Percentiles rank a stretch among this genome's conserved stretches.
Conservation (phyloP, 2,888 invertebrate genomes). For the Drosophila anceps region DNA sequence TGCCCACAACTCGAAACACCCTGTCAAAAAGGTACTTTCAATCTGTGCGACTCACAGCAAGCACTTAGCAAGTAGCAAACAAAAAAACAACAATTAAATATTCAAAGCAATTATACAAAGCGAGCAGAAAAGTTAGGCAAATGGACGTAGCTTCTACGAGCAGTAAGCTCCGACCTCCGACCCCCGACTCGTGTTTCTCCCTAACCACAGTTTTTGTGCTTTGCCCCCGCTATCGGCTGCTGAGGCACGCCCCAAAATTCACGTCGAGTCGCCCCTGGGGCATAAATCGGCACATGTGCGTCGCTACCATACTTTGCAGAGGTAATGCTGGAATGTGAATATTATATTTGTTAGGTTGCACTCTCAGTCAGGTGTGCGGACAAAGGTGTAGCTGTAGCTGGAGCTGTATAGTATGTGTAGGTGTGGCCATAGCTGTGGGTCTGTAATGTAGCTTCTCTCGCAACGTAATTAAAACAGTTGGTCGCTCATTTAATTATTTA, state of each 20-base stretch:
- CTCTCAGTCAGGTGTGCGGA: conserved; percentile 27
- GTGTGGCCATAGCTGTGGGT: conserved; percentile 20
- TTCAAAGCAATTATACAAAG: conserved; percentile 66
- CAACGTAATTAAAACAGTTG: conserved; percentile 78
- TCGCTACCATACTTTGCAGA: conserved; percentile 8
- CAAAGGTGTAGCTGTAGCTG: conserved; percentile 3
- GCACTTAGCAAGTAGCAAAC: conserved; percentile 20
- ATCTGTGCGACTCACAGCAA: conserved; percentile 9
- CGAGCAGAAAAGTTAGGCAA: conserved; percentile 21
- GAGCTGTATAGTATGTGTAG: conserved; percentile 12
- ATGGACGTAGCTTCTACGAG: background rate
- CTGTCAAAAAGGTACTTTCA: conserved; percentile 17
- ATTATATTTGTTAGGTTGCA: conserved; percentile 49
- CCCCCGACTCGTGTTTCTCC: background rate
- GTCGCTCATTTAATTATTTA: conserved; percentile 77
- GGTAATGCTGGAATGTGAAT: conserved; percentile 43
- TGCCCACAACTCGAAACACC: conserved; percentile 3
- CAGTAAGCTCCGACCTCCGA: background rate
- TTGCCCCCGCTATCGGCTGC: conserved; percentile 51
- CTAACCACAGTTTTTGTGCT: conserved; percentile 1
- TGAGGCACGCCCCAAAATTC: conserved; percentile 49
- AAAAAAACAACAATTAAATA: conserved; percentile 65
- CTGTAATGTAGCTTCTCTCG: conserved; percentile 23
- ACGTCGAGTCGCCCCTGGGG: conserved; percentile 43
- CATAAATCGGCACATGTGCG: conserved; percentile 46